These are phyloP conservation scores for Pterostichus niger DNA, from an alignment of 2,888 invertebrate genomes.

Conservation along the genomic window DNA sequence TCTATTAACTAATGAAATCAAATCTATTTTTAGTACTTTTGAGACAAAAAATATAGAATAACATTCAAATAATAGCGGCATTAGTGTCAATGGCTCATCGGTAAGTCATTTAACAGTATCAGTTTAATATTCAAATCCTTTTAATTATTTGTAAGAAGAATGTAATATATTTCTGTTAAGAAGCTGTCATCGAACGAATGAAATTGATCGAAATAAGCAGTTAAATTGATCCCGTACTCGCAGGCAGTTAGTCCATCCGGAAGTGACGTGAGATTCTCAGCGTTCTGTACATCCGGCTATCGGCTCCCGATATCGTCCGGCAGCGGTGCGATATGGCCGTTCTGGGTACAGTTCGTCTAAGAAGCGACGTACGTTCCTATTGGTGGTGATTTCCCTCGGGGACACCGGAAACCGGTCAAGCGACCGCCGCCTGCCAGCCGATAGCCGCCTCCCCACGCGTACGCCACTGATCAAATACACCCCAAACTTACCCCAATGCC, in stretches of 20 bases:
- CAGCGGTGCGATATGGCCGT: constrained; percentile 59
- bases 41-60: no score
- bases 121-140: no score
- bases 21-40: no score
- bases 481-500: no score
- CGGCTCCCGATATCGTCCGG: constrained; percentile 54
- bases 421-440: constrained; percentile 4
- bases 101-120: no score
- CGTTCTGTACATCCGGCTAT: constrained; percentile 6
- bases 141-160: no score
- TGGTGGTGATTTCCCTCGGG: constrained; percentile 63
- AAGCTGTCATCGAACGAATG: no score
- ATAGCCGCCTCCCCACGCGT: not conserved
- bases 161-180: no score
- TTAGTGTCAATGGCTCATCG: no score
- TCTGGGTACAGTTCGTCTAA: constrained; percentile 63
- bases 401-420: constrained; percentile 60
- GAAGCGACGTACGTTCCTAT: constrained; percentile 62
- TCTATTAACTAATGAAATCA: no score
- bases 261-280: constrained; percentile 16
- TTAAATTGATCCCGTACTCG: not conserved
- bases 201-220: not conserved
- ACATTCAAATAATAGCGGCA: no score
- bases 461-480: no score
- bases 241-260: not conserved